Evolutionary conservation across 2,113 vertebrate species (phyloP), one percentile per base, ranked within the genome.

Genomic region (Alces alces): DNA sequence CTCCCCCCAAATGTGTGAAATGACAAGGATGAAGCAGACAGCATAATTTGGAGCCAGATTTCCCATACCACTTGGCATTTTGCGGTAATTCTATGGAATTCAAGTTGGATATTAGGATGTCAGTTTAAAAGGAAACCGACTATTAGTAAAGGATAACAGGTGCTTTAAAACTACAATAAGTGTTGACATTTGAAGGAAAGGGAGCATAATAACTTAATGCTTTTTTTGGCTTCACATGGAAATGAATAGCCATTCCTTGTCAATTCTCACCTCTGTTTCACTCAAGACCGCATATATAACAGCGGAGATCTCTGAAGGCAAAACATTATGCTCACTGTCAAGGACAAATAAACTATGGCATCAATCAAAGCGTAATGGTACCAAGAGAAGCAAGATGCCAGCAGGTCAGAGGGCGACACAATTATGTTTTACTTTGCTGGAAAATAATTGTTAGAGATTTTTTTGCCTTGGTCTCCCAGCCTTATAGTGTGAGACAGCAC

Each of bases 131-230:
- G 98, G 98, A 99, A 99, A 99, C 98, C 85, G 27, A 98, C 98
- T 98, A 99, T 99, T 99, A 99, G 98, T 98, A 98, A 98, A 98
- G 97, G 98, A 98, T 98, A 99, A 98, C 98, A 98, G 98, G 98
- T 99, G 98, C 97, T 98, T 98, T 98, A 98, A 95, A 98, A 98
- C 98, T 98, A 93, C 85, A 97, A 95, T 93, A 97, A 98, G 98
- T 97, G 97, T 98, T 98, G 99, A 99, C 98, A 98, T 98, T 97
- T 98, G 98, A 98, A 98, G 98, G 98, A 98, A 98, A 98, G 97
- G 97, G 99, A 98, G 98, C 93, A 95, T 97, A 98, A 98, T 98
- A 95, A 98, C 98, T 98, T 98, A 98, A 99, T 97, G 98, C 97
- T 98, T 98, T 97, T 97, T 95, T 93, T 98, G 98, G 97, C 97